phyloP scores from a whole-genome alignment of 2,797 vertebrate genomes.

The Spea hammondii region DNA sequence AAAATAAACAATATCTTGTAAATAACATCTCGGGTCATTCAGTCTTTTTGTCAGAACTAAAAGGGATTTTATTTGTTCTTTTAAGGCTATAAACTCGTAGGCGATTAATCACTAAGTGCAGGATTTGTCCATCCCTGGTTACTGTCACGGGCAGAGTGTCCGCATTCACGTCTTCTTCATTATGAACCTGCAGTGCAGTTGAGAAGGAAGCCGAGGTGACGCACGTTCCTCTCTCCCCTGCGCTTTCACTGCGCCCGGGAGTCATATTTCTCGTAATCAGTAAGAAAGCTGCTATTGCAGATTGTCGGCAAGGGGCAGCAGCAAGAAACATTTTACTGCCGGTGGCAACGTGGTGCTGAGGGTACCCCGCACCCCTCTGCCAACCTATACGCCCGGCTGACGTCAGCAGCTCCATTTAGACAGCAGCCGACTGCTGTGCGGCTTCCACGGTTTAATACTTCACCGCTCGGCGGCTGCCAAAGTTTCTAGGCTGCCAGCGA shows the following conservation, averaged over 20 bases:
- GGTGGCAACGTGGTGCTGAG: neutral
- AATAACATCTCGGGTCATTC: too few species aligned
- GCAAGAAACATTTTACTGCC: neutral
- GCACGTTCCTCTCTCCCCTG: conserved; percentile 1
- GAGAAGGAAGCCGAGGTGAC: neutral
- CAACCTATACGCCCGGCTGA: neutral
- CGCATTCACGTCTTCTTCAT: conserved; percentile 7
- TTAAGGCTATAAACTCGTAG: too few species aligned
- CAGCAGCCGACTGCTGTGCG: neutral
- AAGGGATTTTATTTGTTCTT: too few species aligned
- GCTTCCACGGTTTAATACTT: conserved; percentile 10
- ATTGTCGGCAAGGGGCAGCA: neutral
- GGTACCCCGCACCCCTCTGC: neutral
- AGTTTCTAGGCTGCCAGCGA: too few species aligned
- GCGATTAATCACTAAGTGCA: too few species aligned
- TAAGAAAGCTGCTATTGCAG: neutral
- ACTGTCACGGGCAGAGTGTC: neutral
- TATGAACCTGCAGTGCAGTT: conserved; percentile 36
- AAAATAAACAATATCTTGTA: too few species aligned
- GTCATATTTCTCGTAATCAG: conserved; percentile 34
- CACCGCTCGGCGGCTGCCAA: conserved; percentile 1
- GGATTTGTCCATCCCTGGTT: neutral
- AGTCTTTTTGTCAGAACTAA: too few species aligned
- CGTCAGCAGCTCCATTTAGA: conserved; percentile 9
- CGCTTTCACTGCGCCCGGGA: conserved; percentile 3